Percentiles rank a stretch among this genome's conserved stretches.
Evolutionary conservation across 2,888 invertebrate species (phyloP).

Genomic region (Podotricha telesiphe): DNA sequence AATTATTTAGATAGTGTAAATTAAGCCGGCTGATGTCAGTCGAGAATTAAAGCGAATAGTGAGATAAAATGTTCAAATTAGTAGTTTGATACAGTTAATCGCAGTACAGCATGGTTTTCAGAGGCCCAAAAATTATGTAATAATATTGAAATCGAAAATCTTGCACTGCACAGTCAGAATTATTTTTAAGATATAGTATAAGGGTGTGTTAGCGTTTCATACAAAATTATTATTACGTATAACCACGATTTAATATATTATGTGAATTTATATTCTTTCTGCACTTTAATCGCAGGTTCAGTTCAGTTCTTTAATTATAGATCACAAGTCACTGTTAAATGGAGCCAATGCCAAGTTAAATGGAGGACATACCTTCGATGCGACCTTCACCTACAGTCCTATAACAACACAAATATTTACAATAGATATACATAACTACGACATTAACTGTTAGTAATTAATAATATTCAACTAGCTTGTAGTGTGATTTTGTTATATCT

Average conservation of each 20-base stretch:
- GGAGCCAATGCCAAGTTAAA: no score
- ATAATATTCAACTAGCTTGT: no score
- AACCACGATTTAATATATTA: neutral
- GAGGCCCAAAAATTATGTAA: slow-evolving; percentile 28
- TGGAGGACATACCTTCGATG: no score
- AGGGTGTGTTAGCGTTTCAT: slow-evolving; percentile 7
- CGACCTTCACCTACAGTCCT: no score
- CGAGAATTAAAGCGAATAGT: slow-evolving; percentile 10
- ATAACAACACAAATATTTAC: no score
- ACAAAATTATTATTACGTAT: neutral
- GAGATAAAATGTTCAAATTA: slow-evolving; percentile 20
- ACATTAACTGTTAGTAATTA: no score
- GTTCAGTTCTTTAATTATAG: no score
- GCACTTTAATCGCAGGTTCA: no score
- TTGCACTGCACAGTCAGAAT: slow-evolving; percentile 20
- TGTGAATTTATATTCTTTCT: neutral
- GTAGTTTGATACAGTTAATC: slow-evolving; percentile 22
- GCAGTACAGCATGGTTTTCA: slow-evolving; percentile 31
- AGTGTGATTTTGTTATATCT: no score
- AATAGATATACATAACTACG: no score
- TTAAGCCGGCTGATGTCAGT: neutral
- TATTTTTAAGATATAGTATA: slow-evolving; percentile 7
- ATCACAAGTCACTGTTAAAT: no score
- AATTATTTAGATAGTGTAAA: slow-evolving; percentile 11
- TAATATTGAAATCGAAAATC: slow-evolving; percentile 20